phyloP scores from a whole-genome alignment of 2,797 vertebrate species.

The Macropus fuliginosus region DNA sequence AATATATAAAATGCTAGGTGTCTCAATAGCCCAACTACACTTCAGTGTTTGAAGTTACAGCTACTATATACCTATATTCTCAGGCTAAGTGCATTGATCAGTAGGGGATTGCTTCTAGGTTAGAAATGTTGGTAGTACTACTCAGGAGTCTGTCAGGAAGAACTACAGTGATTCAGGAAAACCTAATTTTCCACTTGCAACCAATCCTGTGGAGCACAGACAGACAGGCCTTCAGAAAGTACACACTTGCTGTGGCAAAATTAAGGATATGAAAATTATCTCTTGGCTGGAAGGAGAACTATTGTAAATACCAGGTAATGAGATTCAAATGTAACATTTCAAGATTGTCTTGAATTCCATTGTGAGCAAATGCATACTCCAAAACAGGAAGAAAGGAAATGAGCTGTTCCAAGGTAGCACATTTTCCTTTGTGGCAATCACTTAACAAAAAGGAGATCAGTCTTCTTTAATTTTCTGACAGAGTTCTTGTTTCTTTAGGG shows the following conservation, averaged over 20 bases:
- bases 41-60: neutral
- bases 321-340: conserved; percentile 67
- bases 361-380: conserved; percentile 41
- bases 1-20: conserved; percentile 36
- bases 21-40: neutral
- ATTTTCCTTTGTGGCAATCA: conserved; percentile 27
- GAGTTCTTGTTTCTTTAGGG: conserved; percentile 60
- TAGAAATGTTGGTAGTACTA: neutral
- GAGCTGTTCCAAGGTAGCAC: neutral
- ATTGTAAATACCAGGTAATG: conserved; percentile 69
- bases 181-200: conserved; percentile 30
- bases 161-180: conserved; percentile 12
- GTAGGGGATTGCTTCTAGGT: conserved; percentile 18
- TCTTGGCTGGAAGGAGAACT: conserved; percentile 67
- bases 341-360: conserved; percentile 68
- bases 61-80: neutral
- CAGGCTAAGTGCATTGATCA: conserved; percentile 29
- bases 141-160: neutral
- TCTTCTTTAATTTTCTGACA: conserved; percentile 61
- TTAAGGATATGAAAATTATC: conserved; percentile 68
- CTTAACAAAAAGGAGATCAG: conserved; percentile 29
- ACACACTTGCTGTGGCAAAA: conserved; percentile 61
- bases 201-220: neutral
- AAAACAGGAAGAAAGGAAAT: conserved; percentile 60
- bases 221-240: neutral